Conservation (phyloP, 2,113 vertebrate species). For the Riparia riparia region DNA sequence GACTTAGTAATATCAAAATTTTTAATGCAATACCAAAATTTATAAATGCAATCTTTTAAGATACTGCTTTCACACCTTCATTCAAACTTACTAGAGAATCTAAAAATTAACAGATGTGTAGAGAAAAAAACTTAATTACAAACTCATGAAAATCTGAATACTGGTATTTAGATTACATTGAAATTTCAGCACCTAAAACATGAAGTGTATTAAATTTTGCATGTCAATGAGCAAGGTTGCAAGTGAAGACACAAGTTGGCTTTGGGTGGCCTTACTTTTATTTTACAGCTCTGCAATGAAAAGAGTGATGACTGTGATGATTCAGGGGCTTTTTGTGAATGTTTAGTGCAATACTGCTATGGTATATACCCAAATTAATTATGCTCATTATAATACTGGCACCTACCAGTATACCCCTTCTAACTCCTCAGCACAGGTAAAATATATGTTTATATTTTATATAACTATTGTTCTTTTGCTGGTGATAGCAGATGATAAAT, state of each 20-base stretch:
- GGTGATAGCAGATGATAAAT: not conserved
- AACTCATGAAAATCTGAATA: not conserved
- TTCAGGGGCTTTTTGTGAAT: not conserved
- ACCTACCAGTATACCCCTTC: not conserved
- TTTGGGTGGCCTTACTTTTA: not conserved
- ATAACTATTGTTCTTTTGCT: not conserved
- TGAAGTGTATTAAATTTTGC: not conserved
- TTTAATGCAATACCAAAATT: not conserved
- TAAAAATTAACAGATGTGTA: not conserved
- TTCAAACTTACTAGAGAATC: not conserved
- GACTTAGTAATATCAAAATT: not conserved
- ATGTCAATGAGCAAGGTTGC: not conserved
- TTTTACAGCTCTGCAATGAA: not conserved
- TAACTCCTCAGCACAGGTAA: not conserved
- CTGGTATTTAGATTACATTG: not conserved
- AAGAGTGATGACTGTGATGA: not conserved
- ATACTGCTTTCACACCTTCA: not conserved
- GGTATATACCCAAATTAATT: not conserved
- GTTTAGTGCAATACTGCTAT: not conserved
- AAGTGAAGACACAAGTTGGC: not conserved
- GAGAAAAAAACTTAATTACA: not conserved
- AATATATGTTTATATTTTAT: not conserved
- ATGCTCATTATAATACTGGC: not conserved
- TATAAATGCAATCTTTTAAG: not conserved
- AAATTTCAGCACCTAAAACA: not conserved